Evolutionary conservation across 2,888 invertebrate genomes (phyloP).

Genomic region (Oscheius sp.): DNA sequence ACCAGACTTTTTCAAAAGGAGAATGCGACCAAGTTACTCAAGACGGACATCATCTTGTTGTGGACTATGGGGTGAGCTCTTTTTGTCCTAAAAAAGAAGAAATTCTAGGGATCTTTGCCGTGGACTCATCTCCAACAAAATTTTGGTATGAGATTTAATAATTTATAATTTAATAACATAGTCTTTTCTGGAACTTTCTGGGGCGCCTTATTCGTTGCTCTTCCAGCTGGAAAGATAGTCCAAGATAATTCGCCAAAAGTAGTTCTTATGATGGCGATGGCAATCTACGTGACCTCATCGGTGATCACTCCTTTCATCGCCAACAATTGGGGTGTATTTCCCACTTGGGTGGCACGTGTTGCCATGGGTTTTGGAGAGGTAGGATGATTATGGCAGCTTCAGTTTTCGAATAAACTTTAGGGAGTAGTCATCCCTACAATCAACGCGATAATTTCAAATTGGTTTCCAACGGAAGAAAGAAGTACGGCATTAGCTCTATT

Average conservation of each 20-base stretch:
- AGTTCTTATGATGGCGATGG: constrained; percentile 35
- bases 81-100: neutral
- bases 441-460: constrained; percentile 59
- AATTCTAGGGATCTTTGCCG: constrained; percentile 50
- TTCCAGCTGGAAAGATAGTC: constrained; percentile 60
- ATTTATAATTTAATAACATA: no score
- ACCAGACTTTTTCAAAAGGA: neutral
- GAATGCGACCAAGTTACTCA: constrained; percentile 1
- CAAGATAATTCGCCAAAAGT: constrained; percentile 31
- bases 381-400: neutral
- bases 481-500: constrained; percentile 56
- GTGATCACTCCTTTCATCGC: constrained; percentile 56
- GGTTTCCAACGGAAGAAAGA: constrained; percentile 60
- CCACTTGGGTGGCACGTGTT: constrained; percentile 53
- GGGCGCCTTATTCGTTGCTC: constrained; percentile 54
- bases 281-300: constrained; percentile 39
- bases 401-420: constrained; percentile 31
- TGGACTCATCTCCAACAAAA: constrained; percentile 58
- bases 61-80: constrained; percentile 49
- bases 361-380: constrained; percentile 63
- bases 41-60: constrained; percentile 38
- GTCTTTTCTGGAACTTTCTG: constrained; percentile 62
- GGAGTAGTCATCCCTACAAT: constrained; percentile 59
- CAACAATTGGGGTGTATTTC: constrained; percentile 41
- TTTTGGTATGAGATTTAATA: no score